Base-by-base conservation (phyloP, 1,140 invertebrate genomes). In the Zaprionus tsacasi region DNA sequence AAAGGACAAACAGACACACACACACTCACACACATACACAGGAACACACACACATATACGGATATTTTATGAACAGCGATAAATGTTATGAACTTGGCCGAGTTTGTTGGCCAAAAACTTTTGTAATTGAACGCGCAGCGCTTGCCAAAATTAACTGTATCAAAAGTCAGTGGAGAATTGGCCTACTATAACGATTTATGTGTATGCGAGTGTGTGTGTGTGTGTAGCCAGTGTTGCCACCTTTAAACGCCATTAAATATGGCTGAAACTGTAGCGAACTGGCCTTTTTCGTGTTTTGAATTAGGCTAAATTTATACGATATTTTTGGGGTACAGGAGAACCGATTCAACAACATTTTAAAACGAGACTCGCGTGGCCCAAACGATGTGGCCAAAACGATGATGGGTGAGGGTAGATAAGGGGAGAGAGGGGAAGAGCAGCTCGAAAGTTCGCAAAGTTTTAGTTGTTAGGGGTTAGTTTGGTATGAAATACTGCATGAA, bases 21-120 rank as follows among this genome's bases (percentile, higher is more conserved):
- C 21, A 67, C 35, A 55, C 54, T 52, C 35, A 60, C 61, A 52
- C 33, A 33, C 25, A n/a, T 38, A 45, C 17, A 33, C n/a, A n/a
- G n/a, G n/a, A n/a, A 60, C 61, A 52, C 33, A 33, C 25, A n/a
- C 45, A 45, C 17, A 33, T 1, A 45, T 25, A 45, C 43, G 63
- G 54, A 71, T 82, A 77, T 80, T 87, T 82, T 88, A 88, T 88
- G 80, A 68, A 58, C 17, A 80, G 64, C 82, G 77, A 88, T 87
- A 88, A 87, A 88, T 88, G 82, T 80, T 88, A 87, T 87, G 88
- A 82, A 88, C 83, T 87, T 88, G 73, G 64, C 68, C 66, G 59
- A 75, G 58, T 74, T 67, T 70, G 67, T 69, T 71, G 74, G 72
- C 82, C 82, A 58, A 70, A 87, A 87, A 88, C 63, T 87, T 87